Conservation (phyloP, 2,797 vertebrate species). For the Antennarius maculatus region DNA sequence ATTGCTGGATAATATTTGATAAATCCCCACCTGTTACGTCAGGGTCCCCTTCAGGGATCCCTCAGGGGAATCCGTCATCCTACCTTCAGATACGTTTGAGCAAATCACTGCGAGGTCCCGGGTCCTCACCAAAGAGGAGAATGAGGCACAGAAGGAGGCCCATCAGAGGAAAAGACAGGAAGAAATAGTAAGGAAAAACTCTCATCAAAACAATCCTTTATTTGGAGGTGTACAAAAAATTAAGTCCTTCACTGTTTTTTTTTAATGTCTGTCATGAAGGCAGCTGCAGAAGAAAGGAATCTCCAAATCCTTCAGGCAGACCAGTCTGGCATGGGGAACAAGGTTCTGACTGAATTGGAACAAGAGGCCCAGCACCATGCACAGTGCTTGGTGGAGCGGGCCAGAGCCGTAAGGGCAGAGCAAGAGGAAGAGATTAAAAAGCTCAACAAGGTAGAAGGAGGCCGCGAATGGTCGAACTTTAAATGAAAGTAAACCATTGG, state of each 20-base stretch:
- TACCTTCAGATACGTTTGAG: slow-evolving; percentile 77
- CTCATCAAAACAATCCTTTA: background rate
- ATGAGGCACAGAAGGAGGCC: slow-evolving; percentile 64
- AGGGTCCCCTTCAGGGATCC: slow-evolving; percentile 84
- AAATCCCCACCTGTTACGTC: slow-evolving; percentile 1
- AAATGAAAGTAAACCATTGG: background rate
- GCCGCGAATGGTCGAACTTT: background rate
- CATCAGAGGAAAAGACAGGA: slow-evolving; percentile 68
- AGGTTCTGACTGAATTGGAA: slow-evolving; percentile 84
- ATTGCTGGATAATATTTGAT: background rate
- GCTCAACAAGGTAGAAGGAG: slow-evolving; percentile 81
- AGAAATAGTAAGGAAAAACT: slow-evolving; percentile 39
- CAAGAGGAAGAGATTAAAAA: slow-evolving; percentile 89
- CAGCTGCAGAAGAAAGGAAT: slow-evolving; percentile 78
- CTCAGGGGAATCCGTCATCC: slow-evolving; percentile 77
- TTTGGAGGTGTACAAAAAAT: background rate
- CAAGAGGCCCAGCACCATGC: slow-evolving; percentile 79
- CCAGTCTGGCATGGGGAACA: slow-evolving; percentile 69
- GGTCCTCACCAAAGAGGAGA: slow-evolving; percentile 71
- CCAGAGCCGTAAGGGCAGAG: slow-evolving; percentile 82
- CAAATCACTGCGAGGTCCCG: slow-evolving; percentile 76
- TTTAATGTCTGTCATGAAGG: slow-evolving; percentile 60
- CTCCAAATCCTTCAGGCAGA: slow-evolving; percentile 77
- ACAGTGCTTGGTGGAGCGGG: slow-evolving; percentile 79
- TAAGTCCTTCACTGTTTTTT: background rate